A percentile compares a stretch with the other conserved stretches of the same genome.
Evolutionary conservation across 2,797 vertebrate species (phyloP).

Genomic region (Gobio occitaniae): DNA sequence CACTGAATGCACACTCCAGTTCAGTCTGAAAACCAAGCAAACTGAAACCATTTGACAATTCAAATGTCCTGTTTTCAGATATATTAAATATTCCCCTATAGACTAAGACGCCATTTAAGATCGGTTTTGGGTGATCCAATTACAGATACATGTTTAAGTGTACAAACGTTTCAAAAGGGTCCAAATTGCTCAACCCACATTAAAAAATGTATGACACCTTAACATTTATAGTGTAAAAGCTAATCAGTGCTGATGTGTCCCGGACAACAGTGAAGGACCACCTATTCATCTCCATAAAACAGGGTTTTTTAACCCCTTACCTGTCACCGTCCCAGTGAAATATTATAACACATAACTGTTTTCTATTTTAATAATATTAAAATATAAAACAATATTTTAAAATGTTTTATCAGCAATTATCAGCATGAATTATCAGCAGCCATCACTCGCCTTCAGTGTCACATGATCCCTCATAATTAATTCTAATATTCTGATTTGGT

Average conservation of each 20-base stretch:
- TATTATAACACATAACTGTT: not conserved
- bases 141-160: too few species aligned
- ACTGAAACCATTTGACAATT: not conserved
- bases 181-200: not conserved
- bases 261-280: not conserved
- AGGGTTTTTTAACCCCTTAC: too few species aligned
- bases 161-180: not conserved
- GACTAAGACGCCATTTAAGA: not conserved
- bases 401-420: not conserved
- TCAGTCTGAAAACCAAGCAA: not conserved
- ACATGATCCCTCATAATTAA: not conserved
- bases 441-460: not conserved
- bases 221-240: not conserved
- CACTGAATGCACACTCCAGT: not conserved
- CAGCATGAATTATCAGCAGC: too few species aligned
- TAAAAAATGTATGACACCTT: not conserved
- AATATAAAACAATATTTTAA: not conserved
- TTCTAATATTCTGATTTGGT: not conserved
- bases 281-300: not conserved
- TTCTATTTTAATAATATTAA: not conserved
- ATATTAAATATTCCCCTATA: not conserved
- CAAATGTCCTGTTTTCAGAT: not conserved
- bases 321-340: not conserved
- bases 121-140: not conserved
- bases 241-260: not conserved